Base-by-base conservation (phyloP, 1,140 invertebrate genomes). In the Neodiprion virginianus region DNA sequence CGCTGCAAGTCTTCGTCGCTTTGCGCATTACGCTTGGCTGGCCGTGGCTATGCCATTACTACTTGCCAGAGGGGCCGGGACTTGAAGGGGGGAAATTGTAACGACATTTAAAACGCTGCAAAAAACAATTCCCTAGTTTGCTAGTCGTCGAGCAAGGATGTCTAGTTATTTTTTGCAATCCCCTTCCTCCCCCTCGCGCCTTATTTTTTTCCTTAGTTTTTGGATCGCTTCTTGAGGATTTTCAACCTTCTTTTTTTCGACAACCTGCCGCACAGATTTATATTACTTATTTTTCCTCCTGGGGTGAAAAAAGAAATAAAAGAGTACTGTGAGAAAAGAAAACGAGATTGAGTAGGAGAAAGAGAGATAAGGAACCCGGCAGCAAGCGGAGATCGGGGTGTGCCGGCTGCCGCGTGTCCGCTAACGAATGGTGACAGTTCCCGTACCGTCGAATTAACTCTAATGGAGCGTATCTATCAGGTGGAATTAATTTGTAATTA, bases 21-120 rank as follows among this genome's bases (percentile, higher is more conserved):
- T 0, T 8, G 8, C 53, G n/a, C 72, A 84, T 82, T 84, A 79
- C 82, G 81, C 79, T 80, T 83, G 83, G 82, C 77, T 83, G 82
- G 79, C 77, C 83, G 80, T 80, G 82, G 82, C 78, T 83, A 81
- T 82, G 82, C 78, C 76, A 80, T 71, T 74, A 78, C 76, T 75
- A 81, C 79, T 79, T 79, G 71, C 28, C 5, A 5, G 28, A 5
- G 28, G 28, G 28, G 28, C 72, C 72, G 28, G 4, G 21, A 40
- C 47, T 50, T 5, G 47, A 12, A 61, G 0, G 28, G 28, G 28
- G 28, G 28, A 5, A 40, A 3, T 40, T 2, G 28, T 5, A 40
- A 5, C 2, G 2, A 40, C 28, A 40, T 40, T 40, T 5, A 40
- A 40, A 5, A 40, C 2, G 28, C 68, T 53, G 48, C 53, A 70